Evolutionary conservation across 2,113 vertebrate species (phyloP).

Genomic region (Eurystomus gularis): DNA sequence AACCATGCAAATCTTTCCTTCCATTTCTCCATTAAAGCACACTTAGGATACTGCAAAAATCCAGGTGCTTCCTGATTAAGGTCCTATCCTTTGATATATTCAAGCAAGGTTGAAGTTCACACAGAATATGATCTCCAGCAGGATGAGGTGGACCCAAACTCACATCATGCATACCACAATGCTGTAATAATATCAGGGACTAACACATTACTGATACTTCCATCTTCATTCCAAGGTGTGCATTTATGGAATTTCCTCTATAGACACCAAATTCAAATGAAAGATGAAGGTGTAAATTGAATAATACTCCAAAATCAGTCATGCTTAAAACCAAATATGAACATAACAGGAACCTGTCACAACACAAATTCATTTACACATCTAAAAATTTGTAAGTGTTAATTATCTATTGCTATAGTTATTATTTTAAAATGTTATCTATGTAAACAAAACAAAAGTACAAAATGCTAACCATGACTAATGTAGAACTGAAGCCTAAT

Average conservation of each 20-base stretch:
- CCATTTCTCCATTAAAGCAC: background rate
- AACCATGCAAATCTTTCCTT: background rate
- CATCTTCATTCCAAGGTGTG: background rate
- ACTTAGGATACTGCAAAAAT: background rate
- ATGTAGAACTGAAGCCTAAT: conserved; percentile 16
- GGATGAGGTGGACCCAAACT: background rate
- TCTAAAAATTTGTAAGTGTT: background rate
- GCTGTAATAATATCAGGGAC: background rate
- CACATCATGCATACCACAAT: background rate
- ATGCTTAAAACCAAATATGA: background rate
- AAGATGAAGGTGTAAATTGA: background rate
- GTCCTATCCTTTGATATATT: background rate
- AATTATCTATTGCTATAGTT: conserved; percentile 10
- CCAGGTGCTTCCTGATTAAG: background rate
- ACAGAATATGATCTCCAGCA: background rate
- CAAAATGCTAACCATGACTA: conserved; percentile 16
- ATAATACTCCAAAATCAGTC: background rate
- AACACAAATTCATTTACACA: background rate
- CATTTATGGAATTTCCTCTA: background rate
- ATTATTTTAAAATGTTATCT: conserved; percentile 12
- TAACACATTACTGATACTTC: background rate
- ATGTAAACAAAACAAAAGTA: conserved; percentile 52
- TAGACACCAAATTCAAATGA: background rate
- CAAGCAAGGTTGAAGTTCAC: background rate
- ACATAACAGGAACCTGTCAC: background rate